These are phyloP conservation scores for Isichthys henryi DNA, from an alignment of 2,113 vertebrate species.

Conservation along the genomic window DNA sequence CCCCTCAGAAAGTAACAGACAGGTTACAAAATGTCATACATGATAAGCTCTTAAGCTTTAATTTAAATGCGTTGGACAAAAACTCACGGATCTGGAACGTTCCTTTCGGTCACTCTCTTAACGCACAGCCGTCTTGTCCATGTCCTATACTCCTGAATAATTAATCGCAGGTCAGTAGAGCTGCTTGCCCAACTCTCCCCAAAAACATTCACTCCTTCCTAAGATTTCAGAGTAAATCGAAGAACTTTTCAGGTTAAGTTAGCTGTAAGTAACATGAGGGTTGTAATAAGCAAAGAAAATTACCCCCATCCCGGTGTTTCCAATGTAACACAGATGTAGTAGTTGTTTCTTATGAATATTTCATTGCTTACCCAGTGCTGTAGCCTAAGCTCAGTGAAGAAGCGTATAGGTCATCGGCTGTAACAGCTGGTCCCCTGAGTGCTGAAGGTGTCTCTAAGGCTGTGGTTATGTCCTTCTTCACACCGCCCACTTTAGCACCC, in stretches of 20 bases:
- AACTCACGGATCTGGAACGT: neutral
- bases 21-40: neutral
- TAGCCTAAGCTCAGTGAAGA: neutral
- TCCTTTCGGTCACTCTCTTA: neutral
- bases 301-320: neutral
- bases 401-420: neutral
- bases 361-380: neutral
- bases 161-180: neutral
- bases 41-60: neutral
- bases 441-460: neutral
- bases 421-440: neutral
- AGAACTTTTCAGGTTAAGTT: neutral
- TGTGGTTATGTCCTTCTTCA: neutral
- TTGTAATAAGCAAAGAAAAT: neutral
- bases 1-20: neutral
- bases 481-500: neutral
- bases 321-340: neutral
- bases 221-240: neutral
- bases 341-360: slow-evolving; percentile 1
- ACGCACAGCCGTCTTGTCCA: neutral
- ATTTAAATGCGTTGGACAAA: neutral
- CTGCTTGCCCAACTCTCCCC: neutral
- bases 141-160: neutral
- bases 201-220: neutral
- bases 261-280: neutral